Evolutionary conservation across 2,113 vertebrate species (phyloP).

Genomic region (Nyctereutes procyonoides): DNA sequence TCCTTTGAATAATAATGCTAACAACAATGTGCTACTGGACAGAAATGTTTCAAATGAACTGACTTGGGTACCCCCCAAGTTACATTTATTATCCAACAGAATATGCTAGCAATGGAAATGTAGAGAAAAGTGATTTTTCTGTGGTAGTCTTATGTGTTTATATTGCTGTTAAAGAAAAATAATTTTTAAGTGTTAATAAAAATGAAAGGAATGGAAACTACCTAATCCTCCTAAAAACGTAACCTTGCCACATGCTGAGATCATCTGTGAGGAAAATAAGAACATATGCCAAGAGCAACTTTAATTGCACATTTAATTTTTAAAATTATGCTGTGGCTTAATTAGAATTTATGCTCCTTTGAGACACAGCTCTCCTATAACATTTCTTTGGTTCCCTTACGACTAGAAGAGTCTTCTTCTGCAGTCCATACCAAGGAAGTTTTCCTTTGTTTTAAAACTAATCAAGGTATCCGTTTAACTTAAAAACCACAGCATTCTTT

Average conservation of each 20-base stretch:
- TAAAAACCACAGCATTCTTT: conserved; percentile 59
- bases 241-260: conserved; percentile 57
- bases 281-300: conserved; percentile 69
- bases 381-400: conserved; percentile 61
- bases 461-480: conserved; percentile 58
- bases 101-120: not conserved
- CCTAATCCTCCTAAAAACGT: conserved; percentile 79
- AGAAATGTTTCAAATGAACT: not conserved
- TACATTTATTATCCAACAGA: not conserved
- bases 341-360: conserved; percentile 61
- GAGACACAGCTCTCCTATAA: not conserved
- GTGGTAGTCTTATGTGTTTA: not conserved
- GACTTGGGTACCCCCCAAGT: not conserved
- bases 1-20: not conserved
- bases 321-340: conserved; percentile 76
- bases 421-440: not conserved
- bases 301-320: conserved; percentile 79
- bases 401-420: conserved; percentile 16
- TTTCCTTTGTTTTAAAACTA: conserved; percentile 71
- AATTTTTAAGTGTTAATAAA: conserved; percentile 10
- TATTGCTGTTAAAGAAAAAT: not conserved
- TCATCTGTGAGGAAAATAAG: conserved; percentile 74
- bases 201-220: conserved; percentile 73
- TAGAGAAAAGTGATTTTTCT: not conserved
- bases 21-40: too few relatives aligned